Conservation (phyloP, 2,113 vertebrate species). For the Mesoclemmys tuberculata region DNA sequence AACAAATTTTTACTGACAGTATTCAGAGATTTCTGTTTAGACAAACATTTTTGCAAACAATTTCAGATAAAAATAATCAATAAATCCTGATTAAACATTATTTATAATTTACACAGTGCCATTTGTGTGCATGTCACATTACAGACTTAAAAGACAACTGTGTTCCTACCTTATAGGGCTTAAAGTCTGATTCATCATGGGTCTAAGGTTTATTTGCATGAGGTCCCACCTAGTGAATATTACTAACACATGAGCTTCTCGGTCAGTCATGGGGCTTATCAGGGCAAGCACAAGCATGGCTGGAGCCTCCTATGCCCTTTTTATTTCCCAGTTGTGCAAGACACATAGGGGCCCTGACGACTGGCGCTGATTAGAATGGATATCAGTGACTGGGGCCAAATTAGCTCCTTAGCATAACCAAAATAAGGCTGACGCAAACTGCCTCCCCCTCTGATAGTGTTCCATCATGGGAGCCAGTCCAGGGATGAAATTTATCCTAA, state of each 20-base stretch:
- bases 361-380: fast-evolving
- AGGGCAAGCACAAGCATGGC: fast-evolving
- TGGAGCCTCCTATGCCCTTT: fast-evolving
- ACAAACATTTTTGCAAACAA: background rate
- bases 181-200: background rate
- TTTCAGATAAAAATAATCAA: background rate
- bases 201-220: background rate
- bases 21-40: background rate
- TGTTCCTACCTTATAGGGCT: conserved; percentile 7
- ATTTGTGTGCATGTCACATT: background rate
- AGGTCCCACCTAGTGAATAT: background rate
- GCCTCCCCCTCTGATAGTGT: fast-evolving
- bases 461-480: background rate
- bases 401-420: background rate
- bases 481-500: background rate
- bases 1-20: background rate
- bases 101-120: background rate
- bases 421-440: background rate
- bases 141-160: background rate
- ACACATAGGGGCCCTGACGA: fast-evolving
- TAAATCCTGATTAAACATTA: background rate
- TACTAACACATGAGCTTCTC: background rate
- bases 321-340: background rate
- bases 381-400: background rate
- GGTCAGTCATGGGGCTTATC: background rate